Base-by-base conservation (phyloP, 2,888 invertebrate genomes). In the Tridacna gigas region DNA sequence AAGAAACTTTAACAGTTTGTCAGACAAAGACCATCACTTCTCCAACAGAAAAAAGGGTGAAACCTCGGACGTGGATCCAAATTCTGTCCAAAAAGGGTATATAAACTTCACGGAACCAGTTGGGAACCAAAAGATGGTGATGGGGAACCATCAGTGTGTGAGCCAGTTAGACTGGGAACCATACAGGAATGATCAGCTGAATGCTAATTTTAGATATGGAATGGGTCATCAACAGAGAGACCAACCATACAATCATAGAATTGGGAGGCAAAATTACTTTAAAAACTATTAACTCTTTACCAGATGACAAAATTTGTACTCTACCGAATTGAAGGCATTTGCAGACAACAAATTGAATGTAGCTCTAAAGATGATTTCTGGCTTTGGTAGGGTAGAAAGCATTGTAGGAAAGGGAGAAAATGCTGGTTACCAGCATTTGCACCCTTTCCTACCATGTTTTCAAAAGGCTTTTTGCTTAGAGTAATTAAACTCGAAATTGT, bases 121-220 rank as follows among this genome's bases (percentile, higher is more conserved):
- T 7, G 22, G 51, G 48, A 51, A 66, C 66, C 28, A 65, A 18
- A 77, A 25, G 28, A 77, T 77, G 77, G 47, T 15, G 0, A 45
- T 71, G 71, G 73, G 63, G 60, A 71, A 78, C 63, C 63, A 71
- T 37, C 25, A 61, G 18, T 71, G 71, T 60, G 78, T 56, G 12
- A 63, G 60, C 18, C 66, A 66, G 66, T 20, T 73, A 1, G 28
- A 71, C 45, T 71, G 71, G 71, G 48, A 61, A 47, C 71, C 63
- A n/a, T 78, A 71, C 48, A 71, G 45, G 18, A 63, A 78, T 45
- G 75, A 63, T 3, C 63, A 75, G 47, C 47, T 75, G n/a, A 63
- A 75, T 25, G n/a, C 65, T 18, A 75, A 75, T 63, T 5, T 47
- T 4, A 61, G 47, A 25, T 25, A 45, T 22, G 63, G 75, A 28